Evolutionary conservation across 2,797 vertebrate genomes (phyloP), one percentile per base, ranked within the genome.

Genomic region (Astyanax mexicanus): DNA sequence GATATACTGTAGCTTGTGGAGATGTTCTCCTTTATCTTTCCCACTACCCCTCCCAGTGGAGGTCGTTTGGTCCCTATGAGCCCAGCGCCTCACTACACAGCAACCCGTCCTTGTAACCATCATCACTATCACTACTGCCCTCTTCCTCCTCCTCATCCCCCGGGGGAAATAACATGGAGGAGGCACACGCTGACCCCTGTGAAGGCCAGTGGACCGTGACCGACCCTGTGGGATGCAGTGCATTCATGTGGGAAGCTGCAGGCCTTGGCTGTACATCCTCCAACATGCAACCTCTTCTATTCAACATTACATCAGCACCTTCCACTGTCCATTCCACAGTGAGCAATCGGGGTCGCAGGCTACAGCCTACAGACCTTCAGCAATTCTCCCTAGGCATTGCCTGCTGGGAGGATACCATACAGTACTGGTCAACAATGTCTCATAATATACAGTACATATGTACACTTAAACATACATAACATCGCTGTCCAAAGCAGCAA

Each of bases 131-230:
- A 51, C 52, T 27, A 42, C 32, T 19, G 38, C 40, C 66, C 8
- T 44, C 47, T 3, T 70, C 13, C 42, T 62, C n/a, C 62, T 35
- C 29, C 35, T 9, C 29, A 32, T 69, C 58, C 71, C 58, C 17
- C 62, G 32, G 45, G 42, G 35, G 32, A 55, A 60, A 60, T 44
- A 72, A 60, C 44, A 55, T 25, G n/a, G 25, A n/a, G 38, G 17
- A 57, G 68, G 69, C 51, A 65, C 21, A 57, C 11, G 19, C 38
- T 64, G 58, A 77, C 68, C 58, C 58, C 38, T 38, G 23, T 35
- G 17, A 68, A 69, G 54, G 37, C 52, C 25, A 65, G 45, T 40
- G 37, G 17, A 17, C 11, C 23, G 15, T 55, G 19, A 44, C 25
- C 7, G 27, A 52, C 15, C 68, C 23, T 8, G 15, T 12, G 60